Conservation (phyloP, 2,113 vertebrate species). For the Carollia perspicillata region DNA sequence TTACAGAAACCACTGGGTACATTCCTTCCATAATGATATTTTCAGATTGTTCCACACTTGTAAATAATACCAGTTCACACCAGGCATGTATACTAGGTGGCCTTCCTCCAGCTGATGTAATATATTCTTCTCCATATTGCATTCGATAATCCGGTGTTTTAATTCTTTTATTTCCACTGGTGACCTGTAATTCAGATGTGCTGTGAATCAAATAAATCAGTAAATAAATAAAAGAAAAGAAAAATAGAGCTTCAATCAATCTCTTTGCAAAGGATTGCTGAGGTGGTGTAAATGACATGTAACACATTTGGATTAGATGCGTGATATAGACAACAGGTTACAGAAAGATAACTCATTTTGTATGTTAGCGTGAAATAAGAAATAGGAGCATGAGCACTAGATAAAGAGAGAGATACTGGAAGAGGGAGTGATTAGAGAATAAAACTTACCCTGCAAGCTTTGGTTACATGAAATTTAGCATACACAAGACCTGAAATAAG, state of each 20-base stretch:
- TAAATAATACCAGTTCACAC: slow-evolving; percentile 42
- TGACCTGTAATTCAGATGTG: neutral
- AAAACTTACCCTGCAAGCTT: neutral
- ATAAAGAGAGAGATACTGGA: too few species aligned
- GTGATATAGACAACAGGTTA: neutral
- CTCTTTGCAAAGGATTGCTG: neutral
- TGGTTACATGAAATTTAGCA: neutral
- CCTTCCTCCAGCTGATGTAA: neutral
- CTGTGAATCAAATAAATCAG: neutral
- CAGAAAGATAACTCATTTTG: neutral
- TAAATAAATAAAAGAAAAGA: neutral
- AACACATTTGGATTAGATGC: neutral
- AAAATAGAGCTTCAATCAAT: neutral
- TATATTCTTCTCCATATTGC: neutral
- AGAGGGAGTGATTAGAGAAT: neutral
- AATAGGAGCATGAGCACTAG: neutral
- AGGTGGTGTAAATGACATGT: neutral
- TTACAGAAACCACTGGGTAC: neutral
- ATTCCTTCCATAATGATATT: slow-evolving; percentile 47
- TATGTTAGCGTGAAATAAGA: neutral
- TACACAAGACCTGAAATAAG: neutral
- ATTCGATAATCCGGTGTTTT: slow-evolving; percentile 4
- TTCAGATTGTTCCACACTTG: slow-evolving; percentile 30
- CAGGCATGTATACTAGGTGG: neutral
- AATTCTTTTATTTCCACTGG: neutral